Base-by-base conservation (phyloP, 2,113 vertebrate species). In the Zapus hudsonius region DNA sequence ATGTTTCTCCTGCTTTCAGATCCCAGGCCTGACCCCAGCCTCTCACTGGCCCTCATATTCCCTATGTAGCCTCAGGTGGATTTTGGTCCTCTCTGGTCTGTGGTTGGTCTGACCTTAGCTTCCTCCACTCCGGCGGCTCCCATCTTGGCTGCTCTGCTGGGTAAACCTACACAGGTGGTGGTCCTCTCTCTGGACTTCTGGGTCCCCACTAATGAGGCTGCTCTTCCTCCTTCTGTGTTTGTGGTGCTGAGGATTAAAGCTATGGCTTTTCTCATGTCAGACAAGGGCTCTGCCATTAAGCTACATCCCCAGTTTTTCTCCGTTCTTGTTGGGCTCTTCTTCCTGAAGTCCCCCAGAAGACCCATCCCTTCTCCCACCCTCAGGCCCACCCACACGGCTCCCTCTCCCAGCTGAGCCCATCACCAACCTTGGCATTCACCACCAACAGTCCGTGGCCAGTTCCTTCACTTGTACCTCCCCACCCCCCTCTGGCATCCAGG, bases 391-490 rank as follows among this genome's bases (percentile, higher is more conserved):
- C 2, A 3, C 2, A 1, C 15, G 36, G 5, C 3, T 4, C 12
- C 0, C 3, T 11, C 5, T 29, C 27, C 31, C 3, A 5, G 40
- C 15, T 0, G 11, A 2, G 4, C 38, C 52, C 52, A 1, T 2
- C 0, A 5, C 38, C 19, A 42, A 19, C 22, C 38, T 27, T 25
- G 63, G 33, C 27, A 5, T 31, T 55, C 25, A 2, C 36, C 7
- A 2, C 59, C 22, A 15, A 4, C 36, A 2, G 0, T 3, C 27
- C 7, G 57, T 63, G 16, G 23, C 1, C 9, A 0, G 6, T 9
- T 6, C 13, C 36, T n/a, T 25, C 10, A 0, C 13, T 7, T 36
- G 0, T 0, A 7, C 22, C 70, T 31, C n/a, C 0, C 0, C 0
- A 9, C 33, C 10, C 0, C 33, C 74, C 72, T 44, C 61, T 38